Conservation (phyloP, 2,113 vertebrate genomes). For the Heterocephalus glaber region DNA sequence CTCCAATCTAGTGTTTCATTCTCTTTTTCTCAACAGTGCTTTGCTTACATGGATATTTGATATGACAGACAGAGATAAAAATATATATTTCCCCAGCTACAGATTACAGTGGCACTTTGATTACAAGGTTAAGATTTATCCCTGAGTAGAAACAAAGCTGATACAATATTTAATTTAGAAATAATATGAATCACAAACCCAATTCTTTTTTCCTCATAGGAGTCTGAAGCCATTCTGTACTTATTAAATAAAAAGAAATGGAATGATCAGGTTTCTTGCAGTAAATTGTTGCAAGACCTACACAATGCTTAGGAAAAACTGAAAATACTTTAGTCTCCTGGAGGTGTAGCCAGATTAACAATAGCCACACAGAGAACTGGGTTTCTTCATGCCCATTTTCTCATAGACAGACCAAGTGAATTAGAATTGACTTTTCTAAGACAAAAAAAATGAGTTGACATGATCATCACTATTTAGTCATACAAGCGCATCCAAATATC, state of each 20-base stretch:
- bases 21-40: background rate
- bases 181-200: conserved; percentile 44
- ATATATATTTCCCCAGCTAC: background rate
- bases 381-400: background rate
- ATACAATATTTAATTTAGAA: conserved; percentile 59
- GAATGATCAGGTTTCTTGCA: conserved; percentile 1
- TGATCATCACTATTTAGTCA: background rate
- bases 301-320: background rate
- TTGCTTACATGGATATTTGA: background rate
- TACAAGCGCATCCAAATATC: background rate
- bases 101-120: background rate
- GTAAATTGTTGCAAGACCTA: background rate
- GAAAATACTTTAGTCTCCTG: background rate
- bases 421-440: background rate
- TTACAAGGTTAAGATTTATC: conserved; percentile 48
- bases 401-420: background rate
- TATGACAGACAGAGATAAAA: background rate
- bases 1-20: background rate
- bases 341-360: background rate
- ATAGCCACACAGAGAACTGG: background rate
- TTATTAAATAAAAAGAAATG: conserved; percentile 62
- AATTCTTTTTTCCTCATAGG: conserved; percentile 1
- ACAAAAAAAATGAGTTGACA: background rate
- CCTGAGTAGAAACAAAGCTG: conserved; percentile 26
- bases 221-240: background rate